phyloP scores from a whole-genome alignment of 2,888 invertebrate species.

The Imbricaverruca yamaguchii region DNA sequence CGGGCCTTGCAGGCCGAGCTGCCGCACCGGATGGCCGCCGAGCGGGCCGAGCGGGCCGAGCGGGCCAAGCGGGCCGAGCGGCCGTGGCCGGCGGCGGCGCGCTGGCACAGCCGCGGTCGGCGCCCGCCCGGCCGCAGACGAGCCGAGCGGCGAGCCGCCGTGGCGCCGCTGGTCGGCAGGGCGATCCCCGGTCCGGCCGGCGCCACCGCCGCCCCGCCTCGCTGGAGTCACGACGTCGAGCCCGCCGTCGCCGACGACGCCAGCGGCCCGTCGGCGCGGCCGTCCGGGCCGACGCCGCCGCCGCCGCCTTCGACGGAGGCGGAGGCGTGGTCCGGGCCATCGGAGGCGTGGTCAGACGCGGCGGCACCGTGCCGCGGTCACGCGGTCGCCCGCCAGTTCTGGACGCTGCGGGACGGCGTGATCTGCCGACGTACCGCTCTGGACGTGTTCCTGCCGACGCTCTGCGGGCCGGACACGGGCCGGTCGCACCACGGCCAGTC shows the following conservation, averaged over 20 bases:
- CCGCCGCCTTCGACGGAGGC: neutral
- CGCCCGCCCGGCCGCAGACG: no score
- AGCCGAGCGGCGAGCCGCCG: neutral
- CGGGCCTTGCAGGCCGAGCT: no score
- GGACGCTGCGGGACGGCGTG: conserved; percentile 24
- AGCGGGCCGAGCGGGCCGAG: no score
- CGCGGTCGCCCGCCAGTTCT: conserved; percentile 21
- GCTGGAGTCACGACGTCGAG: neutral
- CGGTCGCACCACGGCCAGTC: no score
- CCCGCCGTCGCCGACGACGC: neutral
- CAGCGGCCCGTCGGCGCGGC: no score
- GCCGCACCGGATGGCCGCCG: no score
- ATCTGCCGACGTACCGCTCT: neutral
- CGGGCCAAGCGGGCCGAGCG: no score
- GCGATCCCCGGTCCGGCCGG: neutral
- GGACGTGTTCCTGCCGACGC: conserved; percentile 3
- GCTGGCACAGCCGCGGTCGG: no score
- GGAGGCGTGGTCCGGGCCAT: neutral
- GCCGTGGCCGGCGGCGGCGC: no score
- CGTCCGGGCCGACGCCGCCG: no score
- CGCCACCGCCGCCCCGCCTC: neutral
- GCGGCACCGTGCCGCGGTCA: conserved; percentile 29
- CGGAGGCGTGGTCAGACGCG: neutral
- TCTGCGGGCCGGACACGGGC: neutral
- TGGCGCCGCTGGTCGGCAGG: neutral